Base-by-base conservation (phyloP, 2,888 invertebrate genomes). In the Dynastes tityus region DNA sequence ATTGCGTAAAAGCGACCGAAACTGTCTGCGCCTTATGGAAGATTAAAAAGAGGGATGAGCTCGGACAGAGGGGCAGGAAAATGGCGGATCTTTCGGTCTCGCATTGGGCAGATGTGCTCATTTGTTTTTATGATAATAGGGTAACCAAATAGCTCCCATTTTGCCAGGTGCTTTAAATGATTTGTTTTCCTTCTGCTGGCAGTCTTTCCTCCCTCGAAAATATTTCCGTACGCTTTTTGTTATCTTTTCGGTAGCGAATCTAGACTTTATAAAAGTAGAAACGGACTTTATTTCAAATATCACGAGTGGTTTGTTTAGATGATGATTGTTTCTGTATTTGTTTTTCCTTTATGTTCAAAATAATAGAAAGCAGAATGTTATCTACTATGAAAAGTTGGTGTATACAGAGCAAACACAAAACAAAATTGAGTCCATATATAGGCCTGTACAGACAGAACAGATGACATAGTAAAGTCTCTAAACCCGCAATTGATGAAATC, bases 11-110 rank as follows among this genome's bases (percentile, higher is more conserved):
- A 83, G 83, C 83, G 81, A 80, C 81, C 81, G 82, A 83, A 83
- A 84, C 84, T 85, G 84, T 84, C 85, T 80, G 81, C 81, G 80
- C 80, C 80, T 81, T 81, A 80, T 77, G 84, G 84, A 83, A 85
- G 86, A 87, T 87, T 87, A 87, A 87, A 87, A 87, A 87, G 87
- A 86, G 87, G 86, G 87, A 87, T 86, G 86, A 84, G 82, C 85
- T 84, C 83, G 84, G 83, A 83, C 84, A 83, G 83, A 83, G 68
- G 78, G 79, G 78, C 53, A 82, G 85, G 85, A 88, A 87, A 88
- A 88, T 88, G 87, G 87, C 87, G 86, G 87, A 83, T 82, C 83
- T 86, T 86, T 84, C 86, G 85, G 85, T 84, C 80, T 80, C 82
- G 65, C 65, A 65, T 67, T 87, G 86, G 86, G 82, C 86, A 86